Evolutionary conservation across 2,888 invertebrate species (phyloP).

Genomic region (Entomobrya proxima): DNA sequence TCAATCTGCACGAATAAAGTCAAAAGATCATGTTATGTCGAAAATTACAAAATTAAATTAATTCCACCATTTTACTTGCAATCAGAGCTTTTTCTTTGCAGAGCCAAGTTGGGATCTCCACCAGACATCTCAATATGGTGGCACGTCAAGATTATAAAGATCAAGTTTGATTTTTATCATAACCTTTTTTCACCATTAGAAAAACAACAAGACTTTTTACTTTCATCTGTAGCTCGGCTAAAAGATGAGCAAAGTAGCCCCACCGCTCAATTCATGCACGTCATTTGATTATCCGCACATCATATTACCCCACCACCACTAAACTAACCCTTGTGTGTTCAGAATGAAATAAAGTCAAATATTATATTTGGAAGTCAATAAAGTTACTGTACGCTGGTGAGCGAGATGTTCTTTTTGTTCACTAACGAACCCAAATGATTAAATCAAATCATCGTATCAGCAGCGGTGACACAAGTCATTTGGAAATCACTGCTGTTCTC

Average conservation of each 20-base stretch:
- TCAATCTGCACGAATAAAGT: too few species aligned
- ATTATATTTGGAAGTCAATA: not conserved
- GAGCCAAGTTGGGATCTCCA: not conserved
- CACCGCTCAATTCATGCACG: conserved; percentile 34
- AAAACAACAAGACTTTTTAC: not conserved
- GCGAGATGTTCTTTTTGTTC: conserved; percentile 10
- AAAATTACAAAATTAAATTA: not conserved
- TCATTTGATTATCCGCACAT: conserved; percentile 42
- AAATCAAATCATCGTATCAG: conserved; percentile 54
- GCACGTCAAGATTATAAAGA: not conserved
- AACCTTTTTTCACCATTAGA: not conserved
- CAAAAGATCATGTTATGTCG: too few species aligned
- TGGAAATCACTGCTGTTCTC: conserved; percentile 42
- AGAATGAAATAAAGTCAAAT: not conserved
- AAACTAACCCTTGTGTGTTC: not conserved
- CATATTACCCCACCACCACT: not conserved
- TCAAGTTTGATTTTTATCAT: conserved; percentile 1
- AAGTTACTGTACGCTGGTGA: too few species aligned
- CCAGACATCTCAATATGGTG: not conserved
- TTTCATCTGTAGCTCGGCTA: too few species aligned
- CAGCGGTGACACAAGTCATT: conserved; percentile 20
- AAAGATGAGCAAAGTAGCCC: not conserved
- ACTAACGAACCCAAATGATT: conserved; percentile 55
- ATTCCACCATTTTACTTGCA: not conserved
- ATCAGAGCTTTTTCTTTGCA: too few species aligned